Evolutionary conservation across 2,113 vertebrate species (phyloP).

Genomic region (Spermophilus dauricus): DNA sequence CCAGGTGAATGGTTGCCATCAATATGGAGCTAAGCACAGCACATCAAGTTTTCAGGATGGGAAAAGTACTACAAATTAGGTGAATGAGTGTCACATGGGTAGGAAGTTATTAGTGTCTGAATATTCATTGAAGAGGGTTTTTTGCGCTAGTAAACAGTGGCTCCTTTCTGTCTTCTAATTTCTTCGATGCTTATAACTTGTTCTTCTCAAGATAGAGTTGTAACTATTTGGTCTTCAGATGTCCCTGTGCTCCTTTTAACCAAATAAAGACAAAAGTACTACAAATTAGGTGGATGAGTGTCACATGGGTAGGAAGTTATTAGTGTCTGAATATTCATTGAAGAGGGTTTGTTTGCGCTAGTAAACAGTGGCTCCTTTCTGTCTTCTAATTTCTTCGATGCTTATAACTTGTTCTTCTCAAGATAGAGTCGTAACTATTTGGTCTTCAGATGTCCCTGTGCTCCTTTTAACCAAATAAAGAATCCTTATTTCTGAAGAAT

Average conservation of each 20-base stretch:
- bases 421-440: slow-evolving; percentile 67
- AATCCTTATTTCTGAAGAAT: slow-evolving; percentile 81
- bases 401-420: background rate
- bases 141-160: too few species aligned
- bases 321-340: background rate
- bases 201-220: too few species aligned
- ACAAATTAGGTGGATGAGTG: background rate
- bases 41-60: background rate
- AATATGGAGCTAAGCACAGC: slow-evolving; percentile 54
- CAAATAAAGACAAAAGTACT: too few species aligned
- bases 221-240: too few species aligned
- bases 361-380: background rate
- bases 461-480: slow-evolving; percentile 81
- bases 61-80: too few species aligned
- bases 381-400: slow-evolving; percentile 31
- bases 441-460: slow-evolving; percentile 66
- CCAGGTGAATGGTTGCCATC: background rate
- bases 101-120: too few species aligned
- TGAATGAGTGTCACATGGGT: too few species aligned
- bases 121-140: too few species aligned
- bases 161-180: too few species aligned
- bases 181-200: too few species aligned
- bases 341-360: slow-evolving; percentile 29
- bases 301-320: background rate
- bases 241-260: too few species aligned